Evolutionary conservation across 2,888 invertebrate species (phyloP).

Genomic region (Koerneria pararmatus): DNA sequence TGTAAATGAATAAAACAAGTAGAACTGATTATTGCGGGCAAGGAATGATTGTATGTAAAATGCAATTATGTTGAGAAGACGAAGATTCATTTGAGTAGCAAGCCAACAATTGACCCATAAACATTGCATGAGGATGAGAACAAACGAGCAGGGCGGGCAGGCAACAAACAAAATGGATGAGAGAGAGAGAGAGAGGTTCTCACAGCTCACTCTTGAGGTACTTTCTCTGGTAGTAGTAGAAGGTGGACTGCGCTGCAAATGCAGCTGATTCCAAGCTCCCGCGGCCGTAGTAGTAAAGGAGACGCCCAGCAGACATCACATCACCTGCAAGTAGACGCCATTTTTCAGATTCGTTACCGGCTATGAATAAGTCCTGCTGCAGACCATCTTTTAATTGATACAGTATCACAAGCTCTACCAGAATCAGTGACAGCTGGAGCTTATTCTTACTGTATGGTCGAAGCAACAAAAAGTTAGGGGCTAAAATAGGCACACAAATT

Average conservation of each 20-base stretch:
- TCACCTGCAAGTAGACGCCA: conserved; percentile 36
- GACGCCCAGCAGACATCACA: conserved; percentile 31
- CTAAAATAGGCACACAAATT: too few species aligned
- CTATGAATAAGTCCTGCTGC: conserved; percentile 1
- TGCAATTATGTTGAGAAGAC: too few species aligned
- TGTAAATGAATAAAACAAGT: too few species aligned
- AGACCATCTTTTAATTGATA: too few species aligned
- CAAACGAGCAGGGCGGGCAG: neutral
- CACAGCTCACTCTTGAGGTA: conserved; percentile 42
- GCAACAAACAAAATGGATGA: conserved; percentile 5
- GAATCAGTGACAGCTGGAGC: too few species aligned
- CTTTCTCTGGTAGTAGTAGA: conserved; percentile 43
- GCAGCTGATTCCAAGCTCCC: conserved; percentile 32
- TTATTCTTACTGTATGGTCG: too few species aligned
- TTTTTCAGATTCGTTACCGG: conserved; percentile 1
- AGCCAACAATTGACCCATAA: conserved; percentile 1
- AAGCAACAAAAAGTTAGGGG: too few species aligned
- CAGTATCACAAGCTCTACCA: too few species aligned
- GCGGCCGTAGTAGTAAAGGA: conserved; percentile 31
- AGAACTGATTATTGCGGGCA: too few species aligned
- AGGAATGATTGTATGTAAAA: too few species aligned
- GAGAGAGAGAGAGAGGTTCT: conserved; percentile 18
- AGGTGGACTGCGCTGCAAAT: conserved; percentile 25
- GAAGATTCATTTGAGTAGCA: too few species aligned
- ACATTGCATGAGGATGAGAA: neutral